phyloP scores from a whole-genome alignment of 2,113 vertebrate genomes.

The Gymnocephalus cernua region DNA sequence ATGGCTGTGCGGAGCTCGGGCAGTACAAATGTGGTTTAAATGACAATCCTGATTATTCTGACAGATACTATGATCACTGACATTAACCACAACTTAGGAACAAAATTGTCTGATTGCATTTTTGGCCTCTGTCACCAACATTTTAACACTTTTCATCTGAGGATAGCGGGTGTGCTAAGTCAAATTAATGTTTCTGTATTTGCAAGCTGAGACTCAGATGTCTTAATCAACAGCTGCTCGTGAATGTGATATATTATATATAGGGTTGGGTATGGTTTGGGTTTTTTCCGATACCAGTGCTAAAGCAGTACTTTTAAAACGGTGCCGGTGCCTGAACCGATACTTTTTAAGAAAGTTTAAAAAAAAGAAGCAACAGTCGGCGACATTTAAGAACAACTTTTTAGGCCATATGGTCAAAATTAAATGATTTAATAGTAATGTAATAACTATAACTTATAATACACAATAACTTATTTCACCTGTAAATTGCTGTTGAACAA shows the following conservation, averaged over 20 bases:
- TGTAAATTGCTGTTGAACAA: too few relatives aligned
- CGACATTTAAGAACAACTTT: too few relatives aligned
- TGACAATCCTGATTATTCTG: constrained; percentile 32
- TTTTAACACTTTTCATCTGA: background rate
- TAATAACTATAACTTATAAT: too few relatives aligned
- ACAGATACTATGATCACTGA: constrained; percentile 37
- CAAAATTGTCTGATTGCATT: background rate
- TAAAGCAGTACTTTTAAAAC: too few relatives aligned
- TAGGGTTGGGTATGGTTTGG: too few relatives aligned
- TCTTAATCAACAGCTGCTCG: background rate
- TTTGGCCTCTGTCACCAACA: constrained; percentile 2
- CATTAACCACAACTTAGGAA: constrained; percentile 4
- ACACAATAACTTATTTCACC: too few relatives aligned
- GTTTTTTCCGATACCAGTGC: too few relatives aligned
- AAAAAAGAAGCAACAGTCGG: too few relatives aligned
- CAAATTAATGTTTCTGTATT: background rate
- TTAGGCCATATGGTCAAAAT: too few relatives aligned
- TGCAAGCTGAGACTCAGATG: background rate
- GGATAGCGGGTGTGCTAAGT: background rate
- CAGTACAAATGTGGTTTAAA: constrained; percentile 25
- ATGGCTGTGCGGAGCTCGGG: constrained; percentile 15
- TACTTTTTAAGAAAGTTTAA: too few relatives aligned
- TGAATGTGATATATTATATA: background rate
- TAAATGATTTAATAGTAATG: too few relatives aligned
- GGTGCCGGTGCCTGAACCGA: too few relatives aligned